Evolutionary conservation across 92 coral and sea anemone species (phyloP).

Genomic region (Heliopora coerulea): DNA sequence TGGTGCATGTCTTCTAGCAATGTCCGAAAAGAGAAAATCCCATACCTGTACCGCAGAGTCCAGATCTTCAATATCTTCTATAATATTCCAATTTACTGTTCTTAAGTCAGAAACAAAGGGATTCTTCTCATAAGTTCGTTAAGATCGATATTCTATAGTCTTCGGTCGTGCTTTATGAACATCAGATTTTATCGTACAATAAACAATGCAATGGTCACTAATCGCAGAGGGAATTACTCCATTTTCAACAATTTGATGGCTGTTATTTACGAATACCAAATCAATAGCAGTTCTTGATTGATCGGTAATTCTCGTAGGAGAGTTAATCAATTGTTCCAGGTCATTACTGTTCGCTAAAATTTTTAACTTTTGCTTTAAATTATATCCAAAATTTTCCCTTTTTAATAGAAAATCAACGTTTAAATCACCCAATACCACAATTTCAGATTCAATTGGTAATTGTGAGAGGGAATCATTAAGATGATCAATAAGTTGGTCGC

Average conservation of each 20-base stretch:
- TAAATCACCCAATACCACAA: slow-evolving; percentile 36
- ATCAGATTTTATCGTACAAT: slow-evolving; percentile 44
- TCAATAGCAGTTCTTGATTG: slow-evolving; percentile 33
- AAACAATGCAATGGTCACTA: slow-evolving; percentile 47
- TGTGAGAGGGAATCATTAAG: slow-evolving; percentile 15
- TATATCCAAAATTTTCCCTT: slow-evolving; percentile 14
- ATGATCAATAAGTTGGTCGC: slow-evolving; percentile 16
- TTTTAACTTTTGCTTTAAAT: slow-evolving; percentile 14
- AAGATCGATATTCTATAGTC: slow-evolving; percentile 47
- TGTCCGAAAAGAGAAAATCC: too few relatives aligned
- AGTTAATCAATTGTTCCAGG: slow-evolving; percentile 40
- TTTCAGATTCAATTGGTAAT: slow-evolving; percentile 37
- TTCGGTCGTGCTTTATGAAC: slow-evolving; percentile 37
- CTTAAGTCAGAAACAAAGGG: slow-evolving; percentile 13
- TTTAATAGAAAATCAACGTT: slow-evolving; percentile 19
- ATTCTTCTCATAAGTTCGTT: slow-evolving; percentile 20
- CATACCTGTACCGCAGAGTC: slow-evolving; percentile 17
- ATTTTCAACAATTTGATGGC: slow-evolving; percentile 38
- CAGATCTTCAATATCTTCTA: background rate
- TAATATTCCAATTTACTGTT: slow-evolving; percentile 8
- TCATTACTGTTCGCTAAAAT: slow-evolving; percentile 27
- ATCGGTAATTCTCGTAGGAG: slow-evolving; percentile 40
- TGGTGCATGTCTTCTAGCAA: too few relatives aligned
- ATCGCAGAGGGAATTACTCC: slow-evolving; percentile 35
- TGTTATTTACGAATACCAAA: slow-evolving; percentile 38